Evolutionary conservation across 2,888 invertebrate species (phyloP), one percentile per base, ranked within the genome.

Genomic region (Apocheima hispidaria): DNA sequence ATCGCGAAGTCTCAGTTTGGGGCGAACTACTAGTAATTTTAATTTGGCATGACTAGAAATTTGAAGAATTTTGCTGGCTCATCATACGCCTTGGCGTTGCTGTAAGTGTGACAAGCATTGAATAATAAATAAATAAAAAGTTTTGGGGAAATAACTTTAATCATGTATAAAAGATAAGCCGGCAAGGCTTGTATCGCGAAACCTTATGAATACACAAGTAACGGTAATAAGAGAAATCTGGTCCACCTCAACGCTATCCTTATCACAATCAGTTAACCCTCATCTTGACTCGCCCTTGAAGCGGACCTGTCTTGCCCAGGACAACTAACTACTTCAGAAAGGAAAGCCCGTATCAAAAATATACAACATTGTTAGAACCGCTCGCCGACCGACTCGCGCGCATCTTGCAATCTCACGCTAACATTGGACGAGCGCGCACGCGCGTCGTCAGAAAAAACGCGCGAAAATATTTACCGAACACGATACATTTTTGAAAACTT

Each of bases 341-440:
- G 73, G 74, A 79, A 79, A 79, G 76, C 72, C 49, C 66, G 67
- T 55, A 41, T 61, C 59, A 49, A 51, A 26, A 5, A 23, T 2
- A n/a, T 21, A 21, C 41, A n/a, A 52, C 40, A 16, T 21, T 40
- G 40, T 35, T 75, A 74, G 68, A 78, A 72, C 68, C 38, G 41
- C 53, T 59, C 67, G 56, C 54, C 49, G 64, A 58, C 54, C 49
- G 64, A 58, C 66, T 63, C 63, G 59, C 74, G 73, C 77, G 71
- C 77, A 68, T 65, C 63, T 51, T 82, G 82, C 72, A 83, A 78
- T 75, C 78, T 71, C 59, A 70, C 74, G 70, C 67, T 49, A 53
- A 57, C 59, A 62, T 70, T 74, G 54, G 65, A 66, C 74, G 82
- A 67, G 80, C 81, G 83, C 79, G 86, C 84, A 67, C 66, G 61